Base-by-base conservation (phyloP, 2,888 invertebrate species). In the Aphodius sticticus region DNA sequence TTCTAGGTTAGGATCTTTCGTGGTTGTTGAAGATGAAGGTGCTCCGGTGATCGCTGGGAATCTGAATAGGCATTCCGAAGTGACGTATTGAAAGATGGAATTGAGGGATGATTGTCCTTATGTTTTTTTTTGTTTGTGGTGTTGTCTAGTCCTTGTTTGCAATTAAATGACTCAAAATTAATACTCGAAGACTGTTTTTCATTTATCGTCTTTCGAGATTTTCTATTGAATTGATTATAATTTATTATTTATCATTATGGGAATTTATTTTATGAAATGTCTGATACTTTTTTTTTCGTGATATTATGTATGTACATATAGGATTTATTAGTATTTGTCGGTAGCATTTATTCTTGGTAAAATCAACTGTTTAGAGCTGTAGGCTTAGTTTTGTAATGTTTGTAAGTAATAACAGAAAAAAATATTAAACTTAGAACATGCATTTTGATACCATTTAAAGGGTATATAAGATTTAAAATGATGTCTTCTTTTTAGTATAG, bases 1-100 rank as follows among this genome's bases (percentile, higher is more conserved):
- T 80, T 91, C 91, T 6, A 88, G 91, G 35, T 87, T 91, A 77
- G 91, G 91, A n/a, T 91, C 91, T 6, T 91, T 91, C 82, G 89
- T 91, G 76, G 89, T 91, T 76, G 91, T 91, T 76, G 88, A 86
- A 78, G 84, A 83, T 72, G 86, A 83, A 53, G 76, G 77, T 16
- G 71, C 78, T 5, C 80, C 70, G n/a, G 71, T 77, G 37, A 77
- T 80, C 6, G 70, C 71, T 16, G 77, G 78, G 12, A 75, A 78
- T 53, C 14, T 76, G 26, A 77, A 70, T 75, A 53, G 72, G 36
- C 77, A 71, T 36, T 69, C 78, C 16, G 79, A 77, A 69, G 37
- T 77, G 16, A 79, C 77, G 26, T 81, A 78, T 77, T 79, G 16
- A 76, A 37, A 38, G 75, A 77, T 69, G 26, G 53, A 76, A 26